Percentiles rank a stretch among this genome's conserved stretches.
These are phyloP conservation scores for Thalassoma bifasciatum DNA, from an alignment of 2,113 vertebrate species.

Conservation along the genomic window DNA sequence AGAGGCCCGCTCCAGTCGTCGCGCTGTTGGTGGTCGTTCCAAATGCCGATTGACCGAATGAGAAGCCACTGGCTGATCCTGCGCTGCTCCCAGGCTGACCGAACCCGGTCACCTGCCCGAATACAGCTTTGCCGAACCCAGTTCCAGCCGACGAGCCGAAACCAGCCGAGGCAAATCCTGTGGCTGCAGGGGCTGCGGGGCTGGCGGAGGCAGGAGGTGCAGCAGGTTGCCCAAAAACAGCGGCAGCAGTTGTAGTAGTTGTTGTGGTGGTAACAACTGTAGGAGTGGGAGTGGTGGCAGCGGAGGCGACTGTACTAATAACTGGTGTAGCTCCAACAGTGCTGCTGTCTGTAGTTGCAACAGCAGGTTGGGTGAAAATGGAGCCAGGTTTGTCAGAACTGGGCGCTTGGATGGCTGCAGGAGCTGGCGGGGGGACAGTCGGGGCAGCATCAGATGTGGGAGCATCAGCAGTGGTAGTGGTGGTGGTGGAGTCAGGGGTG, in stretches of 20 bases:
- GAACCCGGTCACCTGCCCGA: slow-evolving; percentile 87
- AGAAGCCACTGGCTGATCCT: slow-evolving; percentile 80
- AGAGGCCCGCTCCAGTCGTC: slow-evolving; percentile 79
- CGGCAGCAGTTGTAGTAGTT: slow-evolving; percentile 19
- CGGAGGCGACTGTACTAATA: slow-evolving; percentile 55
- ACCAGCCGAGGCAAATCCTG: slow-evolving; percentile 79
- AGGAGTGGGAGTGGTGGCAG: slow-evolving; percentile 30
- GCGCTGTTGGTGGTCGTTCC: slow-evolving; percentile 66
- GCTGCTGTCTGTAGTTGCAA: slow-evolving; percentile 50
- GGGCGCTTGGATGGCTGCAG: slow-evolving; percentile 52
- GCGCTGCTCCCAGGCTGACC: slow-evolving; percentile 83
- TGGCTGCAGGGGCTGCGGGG: slow-evolving; percentile 56
- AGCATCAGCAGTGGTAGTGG: not conserved
- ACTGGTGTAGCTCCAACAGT: slow-evolving; percentile 49
- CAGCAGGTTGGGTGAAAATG: slow-evolving; percentile 74
- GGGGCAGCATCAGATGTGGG: not conserved
- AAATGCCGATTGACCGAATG: slow-evolving; percentile 86
- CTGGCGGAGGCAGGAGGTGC: slow-evolving; percentile 66
- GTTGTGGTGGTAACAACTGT: slow-evolving; percentile 34
- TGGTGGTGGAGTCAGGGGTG: slow-evolving; percentile 33
- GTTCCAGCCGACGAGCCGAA: slow-evolving; percentile 63
- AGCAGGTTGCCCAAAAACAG: slow-evolving; percentile 76
- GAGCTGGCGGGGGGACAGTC: slow-evolving; percentile 28
- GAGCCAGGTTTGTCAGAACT: slow-evolving; percentile 77
- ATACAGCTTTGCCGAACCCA: slow-evolving; percentile 86